Evolutionary conservation across 2,797 vertebrate species (phyloP), one percentile per base, ranked within the genome.

Genomic region (Parauchenoglanis punctatus): DNA sequence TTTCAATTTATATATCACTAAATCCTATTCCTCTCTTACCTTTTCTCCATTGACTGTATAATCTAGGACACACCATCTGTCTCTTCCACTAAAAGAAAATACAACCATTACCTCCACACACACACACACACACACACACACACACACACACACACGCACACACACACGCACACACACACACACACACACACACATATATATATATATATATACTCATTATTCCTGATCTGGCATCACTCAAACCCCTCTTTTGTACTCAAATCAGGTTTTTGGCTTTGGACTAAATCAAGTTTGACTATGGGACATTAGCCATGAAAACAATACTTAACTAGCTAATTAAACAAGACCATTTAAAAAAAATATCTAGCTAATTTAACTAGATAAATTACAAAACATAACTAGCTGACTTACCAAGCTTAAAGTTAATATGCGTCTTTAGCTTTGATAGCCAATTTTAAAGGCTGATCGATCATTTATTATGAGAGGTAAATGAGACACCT

Each of bases 1-100:
- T 65, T 65, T 25, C 61, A 65, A 4, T 82, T 63, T 61, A 81
- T 83, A 28, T 75, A 67, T 91, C 63, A 52, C 44, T 91, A 89
- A 86, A 87, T 90, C 7, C 13, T 63, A 90, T 90, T 35, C 46
- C 20, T 86, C 40, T 58, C 28, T 31, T 25, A 58, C 11, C 31
- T 12, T 15, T n/a, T 54, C 31, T 46, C 17, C 23, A 68, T 15
- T 25, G 6, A 72, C 49, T 46, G 31, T 46, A 40, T 67, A 59
- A 59, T 49, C 59, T 25, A 40, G 40, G 40, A 40, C 40, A 40
- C 40, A 40, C 40, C 52, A n/a, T 23, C 7, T 73, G 23, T 46
- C 40, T 73, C 20, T 72, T 73, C 46, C 17, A 25, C 25, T 46
- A 46, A 7, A 23, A 10, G n/a, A 11, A 72, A 40, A 6, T 35